Base-by-base conservation (phyloP, 1,140 invertebrate species). In the Caerostris extrusa region DNA sequence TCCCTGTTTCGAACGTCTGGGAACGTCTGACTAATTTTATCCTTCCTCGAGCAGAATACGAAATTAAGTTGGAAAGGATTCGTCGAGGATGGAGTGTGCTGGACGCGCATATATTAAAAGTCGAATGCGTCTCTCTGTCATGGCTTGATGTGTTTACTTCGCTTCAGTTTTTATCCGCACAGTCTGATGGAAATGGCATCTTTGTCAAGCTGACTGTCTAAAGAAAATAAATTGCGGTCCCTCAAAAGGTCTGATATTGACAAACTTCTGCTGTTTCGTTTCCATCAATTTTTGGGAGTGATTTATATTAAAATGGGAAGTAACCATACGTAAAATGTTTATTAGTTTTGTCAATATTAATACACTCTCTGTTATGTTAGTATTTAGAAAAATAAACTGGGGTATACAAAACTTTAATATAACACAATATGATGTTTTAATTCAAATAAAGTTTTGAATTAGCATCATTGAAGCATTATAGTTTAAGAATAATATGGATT, bases 1-100 rank as follows among this genome's bases (percentile, higher is more conserved):
- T 82, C 91, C 83, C 60, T 87, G 91, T 93, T 71, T 77, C 53
- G 87, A 87, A 87, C 56, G 91, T 87, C 82, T 87, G 82, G 19
- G 55, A 87, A 86, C 34, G 57, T 19, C 82, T 91, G 91, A 93
- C 91, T 93, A 85, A 93, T 93, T 93, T 87, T 87, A 93, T 71
- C 91, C 77, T 81, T 61, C 55, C 57, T 50, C 64, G 50, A 71
- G 64, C 83, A 87, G 34, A 86, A 93, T 93, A 87, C 83, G 91
- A 87, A 93, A 93, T 93, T 86, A 87, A 93, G 91, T 93, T 87
- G 61, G 91, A 58, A 56, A 55, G 77, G 60, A 67, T 14, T 85
- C 56, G 60, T 34, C 60, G 60, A 6, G 61, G 58, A 85, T 81
- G 17, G 55, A 85, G 90, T 57, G 77, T n/a, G 56, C 83, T 83